Base-by-base conservation (phyloP, 1,140 invertebrate species). In the Drosophila suzukii region DNA sequence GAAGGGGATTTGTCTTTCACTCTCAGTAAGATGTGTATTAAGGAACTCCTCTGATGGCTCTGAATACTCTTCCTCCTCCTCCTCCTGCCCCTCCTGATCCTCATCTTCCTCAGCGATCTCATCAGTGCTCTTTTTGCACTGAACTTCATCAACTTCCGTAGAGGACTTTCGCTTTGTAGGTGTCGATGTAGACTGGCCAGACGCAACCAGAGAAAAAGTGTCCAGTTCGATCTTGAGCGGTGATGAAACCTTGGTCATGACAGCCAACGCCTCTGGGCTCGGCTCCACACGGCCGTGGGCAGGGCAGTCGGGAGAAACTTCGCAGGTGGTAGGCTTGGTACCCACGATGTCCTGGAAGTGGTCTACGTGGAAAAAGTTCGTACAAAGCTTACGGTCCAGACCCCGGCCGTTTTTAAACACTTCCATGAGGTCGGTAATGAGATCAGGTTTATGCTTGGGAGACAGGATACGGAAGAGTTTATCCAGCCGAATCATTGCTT, bases 361-460 rank as follows among this genome's bases (percentile, higher is more conserved):
- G 73, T 95, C 94, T 78, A 96, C 96, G 74, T 97, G 95, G 89
- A 98, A 98, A 93, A 97, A 97, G 1, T 95, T 95, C 0, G 97
- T 97, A 41, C 96, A 96, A 94, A 98, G 96, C 5, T 97, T 92
- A 75, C 96, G 95, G 91, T 98, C 97, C 90, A 98, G 94, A 76
- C 95, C 97, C 57, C 96, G 95, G 78, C 96, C 97, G 91, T 97
- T 96, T 92, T 97, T 97, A 83, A 97, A 98, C 24, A 97, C 95
- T 70, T 95, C 94, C 17, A 98, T 91, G 15, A 98, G 92, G 50
- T 85, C 78, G 51, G 60, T 49, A 11, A 90, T 47, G 6, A 90
- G 55, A 32, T 53, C 65, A 94, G 54, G 94, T 96, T 92, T 97
- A 94, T 32, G 96, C 13, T 96, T 81, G 4, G 94, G 93, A 6